These are phyloP conservation scores for Drosophila aff. DNA, from an alignment of 1,140 invertebrate genomes.

Conservation along the genomic window DNA sequence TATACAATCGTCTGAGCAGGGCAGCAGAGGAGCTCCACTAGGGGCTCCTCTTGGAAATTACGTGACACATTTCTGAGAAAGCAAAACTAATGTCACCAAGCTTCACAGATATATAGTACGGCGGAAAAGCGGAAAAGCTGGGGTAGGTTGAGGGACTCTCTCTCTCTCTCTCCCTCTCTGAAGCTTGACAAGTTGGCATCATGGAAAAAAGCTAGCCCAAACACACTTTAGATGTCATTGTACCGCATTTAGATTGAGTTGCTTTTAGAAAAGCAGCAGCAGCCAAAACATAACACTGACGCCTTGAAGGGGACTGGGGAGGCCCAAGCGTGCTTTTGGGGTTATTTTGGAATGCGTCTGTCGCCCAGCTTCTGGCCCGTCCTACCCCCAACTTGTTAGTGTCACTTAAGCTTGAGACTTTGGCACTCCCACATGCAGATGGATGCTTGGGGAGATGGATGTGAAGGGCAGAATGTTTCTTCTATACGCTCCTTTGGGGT, in stretches of 20 bases:
- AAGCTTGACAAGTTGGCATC: conserved; percentile 50
- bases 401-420: conserved; percentile 80
- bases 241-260: conserved; percentile 83
- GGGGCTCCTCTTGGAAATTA: conserved; percentile 59
- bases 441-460: conserved; percentile 38
- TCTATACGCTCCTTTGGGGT: conserved; percentile 30
- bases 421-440: conserved; percentile 72
- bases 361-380: conserved; percentile 5
- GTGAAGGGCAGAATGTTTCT: conserved; percentile 15
- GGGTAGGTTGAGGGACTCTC: conserved; percentile 21
- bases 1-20: conserved; percentile 68
- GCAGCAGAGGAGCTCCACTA: conserved; percentile 14
- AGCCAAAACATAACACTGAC: conserved; percentile 75
- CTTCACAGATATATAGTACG: conserved; percentile 18
- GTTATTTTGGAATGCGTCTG: conserved; percentile 25
- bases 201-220: conserved; percentile 66
- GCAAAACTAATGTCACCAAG: conserved; percentile 78
- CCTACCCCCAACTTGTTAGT: conserved; percentile 63
- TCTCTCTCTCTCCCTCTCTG: background rate
- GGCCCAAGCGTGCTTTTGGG: conserved; percentile 19
- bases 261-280: conserved; percentile 48
- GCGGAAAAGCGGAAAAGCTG: conserved; percentile 3
- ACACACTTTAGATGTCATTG: conserved; percentile 83
- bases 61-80: conserved; percentile 82
- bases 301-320: background rate